Base-by-base conservation (phyloP, 1,140 invertebrate species). In the Carcinoscorpius rotundicauda region DNA sequence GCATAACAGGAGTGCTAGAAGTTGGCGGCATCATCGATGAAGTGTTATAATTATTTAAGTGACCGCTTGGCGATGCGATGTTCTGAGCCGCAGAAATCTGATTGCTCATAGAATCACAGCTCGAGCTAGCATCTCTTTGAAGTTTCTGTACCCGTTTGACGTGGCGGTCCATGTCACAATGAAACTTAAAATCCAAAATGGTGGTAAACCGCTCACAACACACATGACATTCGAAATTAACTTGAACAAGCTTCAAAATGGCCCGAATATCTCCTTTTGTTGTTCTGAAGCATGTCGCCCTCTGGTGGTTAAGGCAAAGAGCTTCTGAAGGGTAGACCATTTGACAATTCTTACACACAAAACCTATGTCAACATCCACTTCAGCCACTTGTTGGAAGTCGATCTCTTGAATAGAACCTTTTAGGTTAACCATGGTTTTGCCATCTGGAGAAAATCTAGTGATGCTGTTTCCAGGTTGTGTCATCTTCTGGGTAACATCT, bases 301-400 rank as follows among this genome's bases (percentile, higher is more conserved):
- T 79, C 73, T 90, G 88, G 73, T 91, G 89, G 6, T 78, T 80
- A 52, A 87, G 78, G 60, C 90, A 80, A 4, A 84, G 82, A 9
- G 84, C 82, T 62, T 87, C 85, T 58, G 83, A 82, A 3, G 86
- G 84, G 78, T 87, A 91, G 4, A 88, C 88, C 57, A 89, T 81
- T 64, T 88, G 86, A 76, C 89, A 92, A 72, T 88, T 86, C 73
- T 88, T 88, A 79, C 89, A 92, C 59, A 91, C 87, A 78, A 87
- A 86, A 70, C 88, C 89, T 48, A 89, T 80, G 73, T 91, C 89
- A 57, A 85, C 82, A 72, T 89, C 87, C 3, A 85, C 76, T 68
- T 88, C 82, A 74, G 68, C 80, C 70, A 71, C 73, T 64, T 73
- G 73, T 60, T 71, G 67, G 55, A 73, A 73, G 67, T 77, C 75